These are phyloP conservation scores for Synanthedon formicaeformis DNA, from an alignment of 2,888 invertebrate species.

Conservation along the genomic window DNA sequence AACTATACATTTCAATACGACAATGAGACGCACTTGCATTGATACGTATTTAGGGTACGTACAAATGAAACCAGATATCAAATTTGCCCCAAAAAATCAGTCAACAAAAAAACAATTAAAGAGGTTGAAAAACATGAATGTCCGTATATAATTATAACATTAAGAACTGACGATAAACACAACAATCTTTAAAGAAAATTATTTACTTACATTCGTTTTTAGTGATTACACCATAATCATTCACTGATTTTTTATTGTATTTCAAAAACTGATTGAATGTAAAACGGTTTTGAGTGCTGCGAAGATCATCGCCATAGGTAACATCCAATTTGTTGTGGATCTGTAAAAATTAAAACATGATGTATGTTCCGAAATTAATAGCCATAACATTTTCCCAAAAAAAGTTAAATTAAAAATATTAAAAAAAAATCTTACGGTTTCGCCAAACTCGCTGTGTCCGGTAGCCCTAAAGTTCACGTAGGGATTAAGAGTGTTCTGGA, in stretches of 20 bases:
- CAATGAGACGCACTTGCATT: too few relatives aligned
- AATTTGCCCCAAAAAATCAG: too few relatives aligned
- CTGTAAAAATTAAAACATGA: constrained; percentile 13
- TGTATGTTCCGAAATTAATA: neutral
- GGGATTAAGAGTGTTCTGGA: constrained; percentile 72
- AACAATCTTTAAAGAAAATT: neutral
- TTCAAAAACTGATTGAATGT: constrained; percentile 56
- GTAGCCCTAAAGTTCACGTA: constrained; percentile 71
- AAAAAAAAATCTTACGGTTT: constrained; percentile 34
- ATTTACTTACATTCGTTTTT: constrained; percentile 57
- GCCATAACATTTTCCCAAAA: neutral
- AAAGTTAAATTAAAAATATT: neutral
- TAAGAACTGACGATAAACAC: too few relatives aligned
- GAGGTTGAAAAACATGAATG: too few relatives aligned
- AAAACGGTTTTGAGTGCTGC: constrained; percentile 66
- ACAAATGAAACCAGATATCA: too few relatives aligned
- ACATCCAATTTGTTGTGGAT: constrained; percentile 65
- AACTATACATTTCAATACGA: too few relatives aligned
- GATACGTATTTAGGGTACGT: too few relatives aligned
- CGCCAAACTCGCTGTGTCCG: constrained; percentile 59
- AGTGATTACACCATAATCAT: constrained; percentile 58
- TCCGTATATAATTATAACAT: too few relatives aligned
- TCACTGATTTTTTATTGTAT: constrained; percentile 32
- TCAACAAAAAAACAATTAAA: too few relatives aligned
- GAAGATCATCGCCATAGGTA: constrained; percentile 73